These are phyloP conservation scores for Himantopus leucocephalus DNA, from an alignment of 2,113 vertebrate genomes.

Conservation along the genomic window DNA sequence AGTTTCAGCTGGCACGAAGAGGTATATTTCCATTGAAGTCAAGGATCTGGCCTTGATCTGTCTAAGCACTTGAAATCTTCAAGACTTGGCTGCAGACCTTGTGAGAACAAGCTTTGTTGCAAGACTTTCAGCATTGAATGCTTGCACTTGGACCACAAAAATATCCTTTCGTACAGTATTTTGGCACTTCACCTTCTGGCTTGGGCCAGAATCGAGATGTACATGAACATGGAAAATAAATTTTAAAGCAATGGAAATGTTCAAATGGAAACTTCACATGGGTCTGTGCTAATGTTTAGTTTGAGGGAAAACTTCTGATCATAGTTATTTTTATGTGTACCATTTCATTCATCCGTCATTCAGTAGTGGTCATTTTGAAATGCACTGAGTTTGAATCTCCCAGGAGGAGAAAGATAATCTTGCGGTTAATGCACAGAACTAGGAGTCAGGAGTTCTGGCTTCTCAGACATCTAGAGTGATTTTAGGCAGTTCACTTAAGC, in stretches of 20 bases:
- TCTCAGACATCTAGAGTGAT: slow-evolving; percentile 23
- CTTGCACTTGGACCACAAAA: slow-evolving; percentile 42
- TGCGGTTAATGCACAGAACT: slow-evolving; percentile 40
- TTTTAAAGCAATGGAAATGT: slow-evolving; percentile 57
- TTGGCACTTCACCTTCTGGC: slow-evolving; percentile 42
- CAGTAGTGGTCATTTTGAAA: slow-evolving; percentile 45
- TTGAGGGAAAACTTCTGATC: slow-evolving; percentile 55
- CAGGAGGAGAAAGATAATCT: slow-evolving; percentile 40
- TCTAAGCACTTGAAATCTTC: slow-evolving; percentile 36
- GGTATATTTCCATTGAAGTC: slow-evolving; percentile 16
- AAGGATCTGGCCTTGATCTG: slow-evolving; percentile 22
- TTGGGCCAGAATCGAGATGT: slow-evolving; percentile 23
- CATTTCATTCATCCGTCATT: slow-evolving; percentile 47
- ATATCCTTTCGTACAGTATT: slow-evolving; percentile 36
- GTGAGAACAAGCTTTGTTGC: slow-evolving; percentile 45
- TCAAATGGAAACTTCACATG: slow-evolving; percentile 52
- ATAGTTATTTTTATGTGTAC: slow-evolving; percentile 52
- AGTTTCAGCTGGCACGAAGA: not conserved
- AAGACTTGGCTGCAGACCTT: slow-evolving; percentile 34
- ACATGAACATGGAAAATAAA: slow-evolving; percentile 64
- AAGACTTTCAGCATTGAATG: slow-evolving; percentile 40
- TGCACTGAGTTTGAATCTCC: not conserved
- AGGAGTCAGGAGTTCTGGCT: slow-evolving; percentile 37
- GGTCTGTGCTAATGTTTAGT: slow-evolving; percentile 33
- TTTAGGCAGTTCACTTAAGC: slow-evolving; percentile 39